These are phyloP conservation scores for Hapalemur alaotrensis DNA, from an alignment of 2,797 vertebrate species.

Conservation along the genomic window DNA sequence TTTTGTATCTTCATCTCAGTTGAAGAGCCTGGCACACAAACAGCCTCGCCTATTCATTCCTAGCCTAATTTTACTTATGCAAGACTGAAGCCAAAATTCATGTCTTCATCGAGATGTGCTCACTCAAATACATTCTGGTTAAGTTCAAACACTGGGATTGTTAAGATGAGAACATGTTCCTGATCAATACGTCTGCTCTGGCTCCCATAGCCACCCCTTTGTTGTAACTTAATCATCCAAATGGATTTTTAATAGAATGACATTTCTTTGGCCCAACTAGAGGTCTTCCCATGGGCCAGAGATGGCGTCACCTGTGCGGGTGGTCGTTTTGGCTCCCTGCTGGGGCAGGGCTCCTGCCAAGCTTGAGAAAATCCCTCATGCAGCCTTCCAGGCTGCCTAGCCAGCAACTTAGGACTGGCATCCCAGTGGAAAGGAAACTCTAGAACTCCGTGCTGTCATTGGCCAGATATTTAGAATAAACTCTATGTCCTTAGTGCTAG, in stretches of 20 bases:
- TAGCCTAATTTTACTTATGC: not conserved
- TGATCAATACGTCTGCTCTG: rapidly evolving
- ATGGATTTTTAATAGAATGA: not conserved
- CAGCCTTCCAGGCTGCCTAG: not conserved
- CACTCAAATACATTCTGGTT: not conserved
- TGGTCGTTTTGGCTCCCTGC: not conserved
- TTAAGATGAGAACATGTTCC: rapidly evolving
- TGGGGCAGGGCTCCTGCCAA: not conserved
- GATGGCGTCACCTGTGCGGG: not conserved
- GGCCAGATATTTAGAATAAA: not conserved
- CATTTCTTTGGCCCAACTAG: not conserved
- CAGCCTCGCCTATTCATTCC: not conserved
- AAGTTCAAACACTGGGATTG: rapidly evolving
- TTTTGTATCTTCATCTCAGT: not conserved
- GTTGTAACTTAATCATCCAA: not conserved
- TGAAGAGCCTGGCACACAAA: not conserved
- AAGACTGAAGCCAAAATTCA: not conserved
- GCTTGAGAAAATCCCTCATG: not conserved
- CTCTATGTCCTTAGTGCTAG: not conserved
- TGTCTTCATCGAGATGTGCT: not conserved
- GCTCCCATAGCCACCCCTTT: not conserved
- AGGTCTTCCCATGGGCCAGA: not conserved
- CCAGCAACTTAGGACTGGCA: not conserved
- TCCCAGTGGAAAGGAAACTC: not conserved
- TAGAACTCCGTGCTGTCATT: not conserved